phyloP scores from a whole-genome alignment of 2,113 vertebrate species.

The Mustela nigripes region DNA sequence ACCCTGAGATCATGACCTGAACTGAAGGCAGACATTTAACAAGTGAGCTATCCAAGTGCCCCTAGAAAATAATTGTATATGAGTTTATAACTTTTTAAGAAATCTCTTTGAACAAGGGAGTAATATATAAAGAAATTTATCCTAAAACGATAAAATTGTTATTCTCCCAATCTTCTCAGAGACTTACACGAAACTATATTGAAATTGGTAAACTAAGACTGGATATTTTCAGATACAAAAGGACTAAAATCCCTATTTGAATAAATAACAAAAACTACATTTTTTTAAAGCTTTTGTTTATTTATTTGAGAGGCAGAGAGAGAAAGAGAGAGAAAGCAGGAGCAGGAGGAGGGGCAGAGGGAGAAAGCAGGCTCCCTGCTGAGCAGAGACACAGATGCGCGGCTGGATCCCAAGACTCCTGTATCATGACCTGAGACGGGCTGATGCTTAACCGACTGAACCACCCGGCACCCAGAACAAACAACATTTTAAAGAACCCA shows the following conservation, averaged over 20 bases:
- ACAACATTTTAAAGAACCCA: not conserved
- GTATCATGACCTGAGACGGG: not conserved
- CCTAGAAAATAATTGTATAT: constrained; percentile 1
- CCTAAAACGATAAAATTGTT: not conserved
- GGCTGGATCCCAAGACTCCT: not conserved
- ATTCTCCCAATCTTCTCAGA: not conserved
- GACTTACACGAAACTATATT: not conserved
- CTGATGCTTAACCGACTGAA: not conserved
- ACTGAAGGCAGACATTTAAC: no score
- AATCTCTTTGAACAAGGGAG: not conserved
- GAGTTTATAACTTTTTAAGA: not conserved
- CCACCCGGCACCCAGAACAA: not conserved
- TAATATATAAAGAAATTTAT: not conserved
- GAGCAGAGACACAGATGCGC: not conserved
- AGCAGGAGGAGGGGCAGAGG: not conserved
- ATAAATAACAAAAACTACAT: not conserved
- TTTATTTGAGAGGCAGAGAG: not conserved
- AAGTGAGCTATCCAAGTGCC: no score
- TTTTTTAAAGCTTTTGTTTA: not conserved
- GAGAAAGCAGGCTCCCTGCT: not conserved
- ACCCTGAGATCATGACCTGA: no score
- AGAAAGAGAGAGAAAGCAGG: not conserved
- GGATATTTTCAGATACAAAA: not conserved
- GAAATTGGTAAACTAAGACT: not conserved
- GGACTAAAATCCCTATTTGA: not conserved